These are phyloP conservation scores for Macrotis lagotis DNA, from an alignment of 2,113 vertebrate genomes.

Conservation along the genomic window DNA sequence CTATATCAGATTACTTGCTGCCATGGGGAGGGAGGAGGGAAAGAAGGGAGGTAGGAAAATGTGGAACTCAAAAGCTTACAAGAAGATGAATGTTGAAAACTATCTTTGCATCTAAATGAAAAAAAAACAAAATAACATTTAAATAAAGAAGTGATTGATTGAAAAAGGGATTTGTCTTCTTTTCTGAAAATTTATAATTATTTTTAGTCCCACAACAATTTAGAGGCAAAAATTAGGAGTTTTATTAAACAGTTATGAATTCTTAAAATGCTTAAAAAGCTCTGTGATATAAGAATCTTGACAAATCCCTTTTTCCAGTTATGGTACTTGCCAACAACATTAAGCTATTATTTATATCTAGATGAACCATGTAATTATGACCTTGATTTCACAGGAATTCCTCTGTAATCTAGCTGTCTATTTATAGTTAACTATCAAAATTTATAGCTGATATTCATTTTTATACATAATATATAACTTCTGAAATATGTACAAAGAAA, in stretches of 20 bases:
- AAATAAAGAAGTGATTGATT: too few relatives aligned
- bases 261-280: neutral
- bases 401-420: neutral
- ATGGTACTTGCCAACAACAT: neutral
- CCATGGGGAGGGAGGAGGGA: too few relatives aligned
- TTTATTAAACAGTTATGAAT: neutral
- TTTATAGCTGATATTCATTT: neutral
- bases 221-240: neutral
- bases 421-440: neutral
- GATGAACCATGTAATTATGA: neutral
- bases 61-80: too few relatives aligned
- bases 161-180: too few relatives aligned
- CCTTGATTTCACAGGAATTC: neutral
- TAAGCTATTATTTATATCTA: neutral
- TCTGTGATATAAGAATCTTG: neutral
- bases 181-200: neutral
- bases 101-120: too few relatives aligned
- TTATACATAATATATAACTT: neutral
- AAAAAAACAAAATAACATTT: too few relatives aligned
- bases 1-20: too few relatives aligned
- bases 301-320: neutral
- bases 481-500: neutral
- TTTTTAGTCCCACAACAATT: conserved; percentile 25
- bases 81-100: too few relatives aligned
- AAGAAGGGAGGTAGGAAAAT: too few relatives aligned